Conservation (phyloP, 1,140 invertebrate genomes). For the Hypsibius dujardini region DNA sequence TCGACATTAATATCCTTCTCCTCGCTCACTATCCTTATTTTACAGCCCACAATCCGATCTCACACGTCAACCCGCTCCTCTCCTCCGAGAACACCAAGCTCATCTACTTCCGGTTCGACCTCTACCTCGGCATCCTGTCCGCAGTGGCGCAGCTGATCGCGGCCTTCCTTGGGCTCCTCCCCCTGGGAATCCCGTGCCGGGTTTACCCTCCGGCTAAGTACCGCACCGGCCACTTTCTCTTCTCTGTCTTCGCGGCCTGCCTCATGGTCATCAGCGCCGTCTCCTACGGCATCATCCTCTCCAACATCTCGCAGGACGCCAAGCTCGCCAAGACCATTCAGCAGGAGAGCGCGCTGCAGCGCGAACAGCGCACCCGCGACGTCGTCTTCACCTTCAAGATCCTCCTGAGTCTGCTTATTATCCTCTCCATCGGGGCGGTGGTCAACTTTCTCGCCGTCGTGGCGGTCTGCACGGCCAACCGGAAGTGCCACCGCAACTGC, state of each 20-base stretch:
- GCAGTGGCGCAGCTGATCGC: not conserved
- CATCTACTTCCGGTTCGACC: not conserved
- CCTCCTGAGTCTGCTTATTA: not conserved
- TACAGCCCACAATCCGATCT: not conserved
- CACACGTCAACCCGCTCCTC: not conserved
- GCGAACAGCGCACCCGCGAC: not conserved
- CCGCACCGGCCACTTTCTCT: slow-evolving; percentile 10
- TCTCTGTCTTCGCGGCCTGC: not conserved
- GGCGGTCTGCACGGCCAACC: not conserved
- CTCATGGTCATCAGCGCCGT: slow-evolving; percentile 11
- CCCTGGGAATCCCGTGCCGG: slow-evolving; percentile 9
- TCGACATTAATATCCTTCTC: too few relatives aligned
- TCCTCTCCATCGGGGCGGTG: not conserved
- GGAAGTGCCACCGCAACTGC: slow-evolving; percentile 13
- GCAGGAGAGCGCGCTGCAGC: not conserved
- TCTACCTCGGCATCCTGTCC: not conserved
- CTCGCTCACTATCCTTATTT: too few relatives aligned
- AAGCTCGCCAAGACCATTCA: not conserved
- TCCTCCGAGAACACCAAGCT: not conserved
- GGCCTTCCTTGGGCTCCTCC: slow-evolving; percentile 9
- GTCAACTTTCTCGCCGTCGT: not conserved
- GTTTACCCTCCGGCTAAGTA: not conserved
- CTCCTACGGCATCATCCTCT: slow-evolving; percentile 14
- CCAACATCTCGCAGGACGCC: not conserved
- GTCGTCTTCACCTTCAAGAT: slow-evolving; percentile 11